A percentile compares a stretch with the other conserved stretches of the same genome.
Conservation (phyloP, 2,888 invertebrate genomes). For the Bellardia pandia region DNA sequence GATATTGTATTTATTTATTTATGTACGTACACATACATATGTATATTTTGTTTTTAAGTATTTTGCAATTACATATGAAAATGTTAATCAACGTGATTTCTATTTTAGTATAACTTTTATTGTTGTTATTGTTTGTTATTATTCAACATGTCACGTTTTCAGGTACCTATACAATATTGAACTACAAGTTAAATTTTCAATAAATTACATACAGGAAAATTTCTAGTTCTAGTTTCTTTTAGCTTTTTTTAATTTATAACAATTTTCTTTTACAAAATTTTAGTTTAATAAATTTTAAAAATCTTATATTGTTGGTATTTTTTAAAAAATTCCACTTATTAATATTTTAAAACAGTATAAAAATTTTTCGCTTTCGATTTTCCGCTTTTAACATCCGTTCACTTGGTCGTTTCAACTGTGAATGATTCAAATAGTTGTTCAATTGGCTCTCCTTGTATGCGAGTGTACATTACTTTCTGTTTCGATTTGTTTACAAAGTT, state of each 20-base stretch:
- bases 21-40: too few relatives aligned
- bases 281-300: neutral
- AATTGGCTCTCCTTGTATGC: conserved; percentile 17
- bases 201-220: neutral
- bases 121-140: conserved; percentile 21
- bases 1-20: too few relatives aligned
- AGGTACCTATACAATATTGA: conserved; percentile 17
- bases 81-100: conserved; percentile 23
- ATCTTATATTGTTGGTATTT: neutral
- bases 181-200: conserved; percentile 13
- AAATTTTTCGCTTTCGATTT: neutral
- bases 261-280: conserved; percentile 21
- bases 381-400: conserved; percentile 74
- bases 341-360: neutral
- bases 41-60: neutral
- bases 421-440: conserved; percentile 65
- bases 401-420: conserved; percentile 75
- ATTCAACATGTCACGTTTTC: conserved; percentile 70
- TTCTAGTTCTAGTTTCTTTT: neutral
- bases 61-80: neutral
- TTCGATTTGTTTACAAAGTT: conserved; percentile 33
- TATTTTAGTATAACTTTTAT: conserved; percentile 18
- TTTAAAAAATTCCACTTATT: conserved; percentile 20
- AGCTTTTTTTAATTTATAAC: neutral
- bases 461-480: conserved; percentile 62